Base-by-base conservation (phyloP, 2,113 vertebrate genomes). In the Ellobius talpinus region DNA sequence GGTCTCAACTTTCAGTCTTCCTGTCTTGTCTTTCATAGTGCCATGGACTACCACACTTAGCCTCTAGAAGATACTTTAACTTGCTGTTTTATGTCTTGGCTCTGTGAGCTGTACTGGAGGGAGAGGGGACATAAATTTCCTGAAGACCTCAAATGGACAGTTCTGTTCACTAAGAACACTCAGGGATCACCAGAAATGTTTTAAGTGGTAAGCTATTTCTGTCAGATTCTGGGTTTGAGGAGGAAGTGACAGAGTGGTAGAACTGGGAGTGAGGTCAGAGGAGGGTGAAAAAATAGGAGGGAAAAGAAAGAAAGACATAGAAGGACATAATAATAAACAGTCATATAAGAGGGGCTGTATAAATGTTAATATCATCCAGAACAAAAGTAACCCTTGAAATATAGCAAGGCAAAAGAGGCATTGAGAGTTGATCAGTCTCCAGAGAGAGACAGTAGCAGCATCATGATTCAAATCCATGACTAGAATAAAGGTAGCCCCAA, bases 141-240 rank as follows among this genome's bases (percentile, higher is more conserved):
- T 47, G 16, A 95, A 31, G 2, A 70, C 16, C n/a, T 95, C 63
- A 82, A 10, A 91, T 6, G 36, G 12, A 96, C 12, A 39, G 50
- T n/a, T 90, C 16, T 93, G 52, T 31, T 94, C n/a, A 90, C n/a
- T 31, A 95, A 13, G 31, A 90, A 58, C 61, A 74, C 29, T 76
- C 70, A 92, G 88, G 36, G 92, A 95, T 39, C 55, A 84, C 65
- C 66, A 94, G 16, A 91, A n/a, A 17, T 94, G 85, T 93, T 97
- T 95, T 87, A n/a, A 4, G 17, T 95, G 90, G 63, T 55, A 87
- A 96, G 21, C 5, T 95, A n/a, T 87, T 65, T 94, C 39, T 77
- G 14, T 24, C 39, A 96, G 19, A 82, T 74, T 92, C 66, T 92
- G 29, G 45, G 55, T 8, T 66, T 87, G 55, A 65, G 33, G 0